Evolutionary conservation across 2,113 vertebrate species (phyloP).

Genomic region (Leuciscus idus): DNA sequence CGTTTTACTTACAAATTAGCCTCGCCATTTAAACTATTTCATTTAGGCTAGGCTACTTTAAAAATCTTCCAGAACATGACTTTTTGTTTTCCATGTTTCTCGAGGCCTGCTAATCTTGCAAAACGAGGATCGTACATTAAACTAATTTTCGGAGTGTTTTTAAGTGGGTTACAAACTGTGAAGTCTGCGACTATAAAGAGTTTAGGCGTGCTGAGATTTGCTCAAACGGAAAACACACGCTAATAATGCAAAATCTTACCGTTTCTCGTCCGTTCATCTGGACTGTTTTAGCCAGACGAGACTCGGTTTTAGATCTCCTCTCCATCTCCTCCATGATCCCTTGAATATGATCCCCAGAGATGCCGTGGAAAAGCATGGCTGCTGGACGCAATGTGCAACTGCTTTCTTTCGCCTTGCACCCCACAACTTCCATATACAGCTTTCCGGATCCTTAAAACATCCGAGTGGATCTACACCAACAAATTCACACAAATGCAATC

Average conservation of each 20-base stretch:
- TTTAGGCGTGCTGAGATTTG: background rate
- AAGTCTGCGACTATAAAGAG: background rate
- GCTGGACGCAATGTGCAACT: conserved; percentile 97
- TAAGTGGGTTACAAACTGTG: conserved; percentile 21
- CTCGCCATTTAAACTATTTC: background rate
- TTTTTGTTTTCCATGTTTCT: background rate
- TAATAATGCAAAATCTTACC: conserved; percentile 78
- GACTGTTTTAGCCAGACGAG: conserved; percentile 91
- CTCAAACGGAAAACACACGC: background rate
- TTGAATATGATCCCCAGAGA: conserved; percentile 99
- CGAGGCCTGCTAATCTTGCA: background rate
- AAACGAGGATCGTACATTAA: background rate
- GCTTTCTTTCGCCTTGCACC: conserved; percentile 94
- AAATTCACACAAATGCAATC: conserved; percentile 59
- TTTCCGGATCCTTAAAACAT: conserved; percentile 84
- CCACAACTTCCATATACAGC: conserved; percentile 99
- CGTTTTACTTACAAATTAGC: background rate
- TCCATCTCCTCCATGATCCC: conserved; percentile 99
- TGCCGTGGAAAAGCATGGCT: conserved; percentile 99
- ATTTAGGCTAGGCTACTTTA: background rate
- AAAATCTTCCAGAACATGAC: background rate
- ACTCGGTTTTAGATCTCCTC: conserved; percentile 93
- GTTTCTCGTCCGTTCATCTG: conserved; percentile 97
- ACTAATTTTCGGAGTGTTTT: background rate
- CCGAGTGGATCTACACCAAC: conserved; percentile 77